Base-by-base conservation (phyloP, 1,140 invertebrate species). In the Bombus confusus region DNA sequence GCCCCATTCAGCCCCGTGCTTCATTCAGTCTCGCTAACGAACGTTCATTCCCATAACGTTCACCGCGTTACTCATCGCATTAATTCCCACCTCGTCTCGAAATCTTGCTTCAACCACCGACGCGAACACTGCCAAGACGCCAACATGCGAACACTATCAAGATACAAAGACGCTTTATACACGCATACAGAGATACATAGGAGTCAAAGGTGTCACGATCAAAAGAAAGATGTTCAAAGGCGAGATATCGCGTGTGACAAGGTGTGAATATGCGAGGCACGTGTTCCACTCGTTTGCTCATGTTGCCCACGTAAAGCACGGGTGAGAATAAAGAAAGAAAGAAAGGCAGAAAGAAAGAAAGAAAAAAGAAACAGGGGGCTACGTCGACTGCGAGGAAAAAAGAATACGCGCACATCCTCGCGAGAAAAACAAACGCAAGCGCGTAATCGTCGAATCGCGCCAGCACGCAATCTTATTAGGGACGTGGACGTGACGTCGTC, bases 251-350 rank as follows among this genome's bases (percentile, higher is more conserved):
- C 80, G 52, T 15, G n/a, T 71, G 71, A 43, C 25, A 59, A 37
- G 41, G 41, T 34, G 66, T 78, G 68, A 74, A 73, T 69, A 85
- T 88, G 87, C 87, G 62, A 77, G 77, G 76, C 87, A 88, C 87
- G 87, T 85, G 87, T 88, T 41, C 47, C 77, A 52, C 66, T 77
- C 1, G 82, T 88, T 88, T 88, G 83, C 83, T 82, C 73, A 81
- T 88, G 83, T 81, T 80, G 25, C 34, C 73, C 83, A 78, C 62
- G 78, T 72, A 77, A 69, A 64, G 72, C 66, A 52, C 13, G 18
- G 0, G 2, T 18, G 76, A n/a, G n/a, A n/a, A n/a, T n/a, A n/a
- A n/a, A n/a, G n/a, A n/a, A 85, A 43, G 13, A 85, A 85, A 73
- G 39, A 25, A 28, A 41, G 71, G 41, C n/a, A 8, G 28, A 47